Evolutionary conservation across 2,888 invertebrate genomes (phyloP), one percentile per base, ranked within the genome.

Genomic region (Apotomis capreana): DNA sequence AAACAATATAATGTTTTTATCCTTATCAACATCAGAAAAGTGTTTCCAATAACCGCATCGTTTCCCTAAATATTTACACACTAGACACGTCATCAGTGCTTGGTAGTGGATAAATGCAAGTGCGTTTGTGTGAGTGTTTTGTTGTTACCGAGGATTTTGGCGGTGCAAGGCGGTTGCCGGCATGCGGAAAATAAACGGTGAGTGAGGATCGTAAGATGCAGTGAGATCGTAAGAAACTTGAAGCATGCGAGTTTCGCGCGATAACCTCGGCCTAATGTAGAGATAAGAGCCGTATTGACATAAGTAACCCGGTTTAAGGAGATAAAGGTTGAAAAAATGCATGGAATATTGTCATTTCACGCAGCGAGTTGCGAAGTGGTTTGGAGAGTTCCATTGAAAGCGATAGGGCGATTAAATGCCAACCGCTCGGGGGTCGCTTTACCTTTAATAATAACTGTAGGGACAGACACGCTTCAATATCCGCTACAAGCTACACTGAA

Each of bases 101-200:
- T 81, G 87, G 85, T 81, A 76, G 79, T 83, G 81, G 88, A 88
- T 89, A 83, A 83, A 86, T 87, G 86, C 83, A 80, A 84, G 88
- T 90, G 88, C 80, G 81, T 80, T 80, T 87, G 87, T 87, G 89
- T 85, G 81, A 84, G 89, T 91, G 89, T 89, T 88, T 90, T 92
- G 91, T 92, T 92, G 84, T 90, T 89, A 84, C 86, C 80, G 87
- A 86, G 91, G 92, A 91, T 91, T 92, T 90, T 88, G 89, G 87
- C 87, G 88, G 88, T 84, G 86, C 87, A 82, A 86, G 87, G 84
- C 89, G 89, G 87, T 88, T 86, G 83, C 87, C 87, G 85, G 83
- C 84, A 92, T 92, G 92, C 90, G 92, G 85, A 93, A 93, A 91
- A 92, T 92, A 89, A 92, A 93, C 83, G 92, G 92, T 93, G 84